phyloP scores from a whole-genome alignment of 2,113 vertebrate species.

The Alces alces region DNA sequence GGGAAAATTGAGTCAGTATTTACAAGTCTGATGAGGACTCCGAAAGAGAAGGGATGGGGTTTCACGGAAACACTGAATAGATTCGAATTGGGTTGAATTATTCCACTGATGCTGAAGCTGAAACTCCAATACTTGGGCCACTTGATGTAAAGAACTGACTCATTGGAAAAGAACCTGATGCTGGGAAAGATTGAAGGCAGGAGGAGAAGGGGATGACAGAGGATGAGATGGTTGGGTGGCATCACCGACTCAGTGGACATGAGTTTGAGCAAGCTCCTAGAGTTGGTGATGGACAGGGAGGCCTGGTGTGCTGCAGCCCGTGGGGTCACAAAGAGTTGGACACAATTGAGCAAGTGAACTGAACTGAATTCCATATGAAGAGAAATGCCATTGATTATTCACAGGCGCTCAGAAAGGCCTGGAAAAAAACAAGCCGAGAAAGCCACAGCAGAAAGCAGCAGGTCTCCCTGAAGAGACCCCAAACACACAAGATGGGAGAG shows the following conservation, averaged over 20 bases:
- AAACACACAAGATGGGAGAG: fast-evolving
- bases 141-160: background rate
- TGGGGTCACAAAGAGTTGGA: background rate
- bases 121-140: background rate
- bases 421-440: background rate
- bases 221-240: background rate
- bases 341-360: background rate
- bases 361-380: background rate
- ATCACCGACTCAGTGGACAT: background rate
- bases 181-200: background rate
- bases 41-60: background rate
- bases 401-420: background rate
- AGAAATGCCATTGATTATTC: background rate
- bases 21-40: background rate
- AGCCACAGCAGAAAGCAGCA: background rate
- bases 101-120: background rate
- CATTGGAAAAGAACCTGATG: background rate
- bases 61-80: background rate
- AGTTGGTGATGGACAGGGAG: background rate
- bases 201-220: background rate
- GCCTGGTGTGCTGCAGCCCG: background rate
- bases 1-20: background rate
- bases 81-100: background rate
- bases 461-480: background rate
- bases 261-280: background rate